Evolutionary conservation across 64 coral and sea anemone genomes (phyloP), one percentile per base, ranked within the genome.

Genomic region (Stichodactyla mertensii): DNA sequence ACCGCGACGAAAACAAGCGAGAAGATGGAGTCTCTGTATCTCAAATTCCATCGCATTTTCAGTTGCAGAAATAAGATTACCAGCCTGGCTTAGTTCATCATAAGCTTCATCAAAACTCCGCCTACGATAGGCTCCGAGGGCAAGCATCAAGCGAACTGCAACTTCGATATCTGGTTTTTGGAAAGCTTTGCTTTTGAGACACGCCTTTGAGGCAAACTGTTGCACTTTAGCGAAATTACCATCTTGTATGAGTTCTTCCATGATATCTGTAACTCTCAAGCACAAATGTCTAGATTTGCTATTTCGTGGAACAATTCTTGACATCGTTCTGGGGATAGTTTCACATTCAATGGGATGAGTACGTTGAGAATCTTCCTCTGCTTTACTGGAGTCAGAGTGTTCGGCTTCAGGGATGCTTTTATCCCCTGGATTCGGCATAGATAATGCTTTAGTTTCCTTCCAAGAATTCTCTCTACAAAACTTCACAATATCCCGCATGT

Each of bases 71-170:
- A 88, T 79, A 5, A 88, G 71, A 88, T 56, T 51, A 24, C 87
- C 80, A 31, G 87, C 87, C 27, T 60, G 80, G 61, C 4, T 45
- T 61, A 88, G 31, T 59, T 88, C 87, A 19, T 88, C 36, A 78
- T 88, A 81, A 1, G 87, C 87, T 51, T 58, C 87, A 2, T 18
- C 6, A 80, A 88, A 88, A 23, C 57, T 88, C 81, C 87, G 19
- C 27, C 74, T 58, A 19, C 74, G 87, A 81, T 88, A 88, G 14
- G 87, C 87, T 14, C 77, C 87, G 16, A 88, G 53, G 18, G 87
- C 87, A 45, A 88, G 87, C 87, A 88, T 88, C 5, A 88, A 81
- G 60, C 87, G 87, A 23, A 58, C 56, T 45, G 87, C 71, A 80
- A 88, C 87, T 80, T 88, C 71, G 27, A 80, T 61, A 61, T 88